Base-by-base conservation (phyloP, 2,888 invertebrate genomes). In the Hypsopygia costalis region DNA sequence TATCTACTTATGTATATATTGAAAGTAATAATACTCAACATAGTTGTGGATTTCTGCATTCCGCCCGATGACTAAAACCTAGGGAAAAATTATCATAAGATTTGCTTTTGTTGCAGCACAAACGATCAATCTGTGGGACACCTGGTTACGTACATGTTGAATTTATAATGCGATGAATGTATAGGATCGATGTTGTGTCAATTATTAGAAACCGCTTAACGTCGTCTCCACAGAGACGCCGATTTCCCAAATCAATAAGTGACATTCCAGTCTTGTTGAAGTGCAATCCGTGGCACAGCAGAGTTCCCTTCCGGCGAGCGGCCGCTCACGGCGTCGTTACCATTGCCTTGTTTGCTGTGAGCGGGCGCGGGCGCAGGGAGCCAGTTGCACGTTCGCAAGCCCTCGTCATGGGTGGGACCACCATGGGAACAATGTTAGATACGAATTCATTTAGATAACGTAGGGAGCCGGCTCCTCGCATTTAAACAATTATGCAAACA, bases 41-140 rank as follows among this genome's bases (percentile, higher is more conserved):
- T 87, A 86, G 87, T 89, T 89, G 88, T 88, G 89, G 89, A 87
- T 87, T 83, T 87, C 85, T 86, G 89, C 89, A 89, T 89, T 89
- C 89, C 89, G 87, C 88, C 87, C 87, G 86, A 86, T 80, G 89
- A 88, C 87, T 86, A 83, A 86, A 87, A 81, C 75, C 79, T 76
- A 77, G 77, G 83, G 83, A 67, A 80, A 81, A 75, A 70, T 77
- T 74, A 76, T 78, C 65, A 58, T 78, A 79, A 75, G 73, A 67
- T 74, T 74, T 69, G 66, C 74, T 78, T 73, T 68, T 66, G 61
- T 68, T 64, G 65, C 68, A 69, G 64, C 79, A 67, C 68, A 62
- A 51, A 48, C 51, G 39, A 54, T 69, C 63, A 54, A 69, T 66
- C 62, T 49, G 56, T 50, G 57, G 62, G 62, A 64, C 69, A 71